These are phyloP conservation scores for Pseudochromis fuscus DNA, from an alignment of 2,797 vertebrate species.

Conservation along the genomic window DNA sequence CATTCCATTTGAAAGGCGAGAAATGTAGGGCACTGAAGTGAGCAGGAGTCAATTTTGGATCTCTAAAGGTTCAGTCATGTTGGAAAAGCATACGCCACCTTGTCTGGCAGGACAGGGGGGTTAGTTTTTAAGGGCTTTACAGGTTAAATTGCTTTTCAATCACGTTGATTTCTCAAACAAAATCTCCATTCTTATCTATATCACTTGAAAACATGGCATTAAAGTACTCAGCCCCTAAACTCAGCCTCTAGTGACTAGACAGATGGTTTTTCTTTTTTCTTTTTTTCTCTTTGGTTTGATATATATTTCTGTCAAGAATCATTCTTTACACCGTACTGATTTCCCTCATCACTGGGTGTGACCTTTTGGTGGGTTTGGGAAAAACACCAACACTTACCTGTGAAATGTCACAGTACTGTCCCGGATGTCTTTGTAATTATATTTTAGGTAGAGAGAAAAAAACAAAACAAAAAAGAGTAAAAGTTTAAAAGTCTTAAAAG, in stretches of 20 bases:
- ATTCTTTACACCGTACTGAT: conserved; percentile 30
- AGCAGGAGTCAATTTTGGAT: conserved; percentile 69
- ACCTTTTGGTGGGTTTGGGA: conserved; percentile 66
- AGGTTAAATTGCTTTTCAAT: conserved; percentile 18
- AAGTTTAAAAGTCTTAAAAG: conserved; percentile 1
- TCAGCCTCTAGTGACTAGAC: conserved; percentile 12
- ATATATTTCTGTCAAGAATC: conserved; percentile 48
- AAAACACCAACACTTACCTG: conserved; percentile 59
- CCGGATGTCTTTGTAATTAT: conserved; percentile 54
- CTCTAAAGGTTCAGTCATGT: conserved; percentile 57
- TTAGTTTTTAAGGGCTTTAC: conserved; percentile 9
- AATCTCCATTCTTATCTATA: neutral
- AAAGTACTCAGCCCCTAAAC: conserved; percentile 5
- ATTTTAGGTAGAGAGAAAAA: conserved; percentile 19
- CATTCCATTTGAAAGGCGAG: conserved; percentile 74
- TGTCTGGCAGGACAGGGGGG: conserved; percentile 12
- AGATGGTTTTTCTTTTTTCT: conserved; percentile 7
- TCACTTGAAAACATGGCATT: neutral
- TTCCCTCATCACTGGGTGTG: conserved; percentile 52
- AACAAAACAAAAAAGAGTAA: conserved; percentile 1
- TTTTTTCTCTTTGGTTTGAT: conserved; percentile 43
- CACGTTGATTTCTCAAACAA: neutral
- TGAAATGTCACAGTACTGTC: conserved; percentile 71
- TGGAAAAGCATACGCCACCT: conserved; percentile 28
- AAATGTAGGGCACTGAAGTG: conserved; percentile 77